Conservation (phyloP, 2,113 vertebrate genomes). For the Thamnaconus septentrionalis region DNA sequence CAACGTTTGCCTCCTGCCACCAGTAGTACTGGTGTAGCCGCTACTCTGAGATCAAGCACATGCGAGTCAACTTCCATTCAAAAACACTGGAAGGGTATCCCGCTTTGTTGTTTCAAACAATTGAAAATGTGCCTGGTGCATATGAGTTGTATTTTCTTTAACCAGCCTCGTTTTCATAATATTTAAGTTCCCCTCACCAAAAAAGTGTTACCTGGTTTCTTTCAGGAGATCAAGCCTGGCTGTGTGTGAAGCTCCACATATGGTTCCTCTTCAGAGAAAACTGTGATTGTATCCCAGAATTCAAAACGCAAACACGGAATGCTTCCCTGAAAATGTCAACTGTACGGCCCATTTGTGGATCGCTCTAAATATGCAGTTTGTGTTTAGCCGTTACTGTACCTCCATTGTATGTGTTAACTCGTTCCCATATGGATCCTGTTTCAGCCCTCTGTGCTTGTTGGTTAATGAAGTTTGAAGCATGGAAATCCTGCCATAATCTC, state of each 20-base stretch:
- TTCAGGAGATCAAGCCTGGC: neutral
- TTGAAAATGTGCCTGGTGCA: neutral
- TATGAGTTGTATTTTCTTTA: neutral
- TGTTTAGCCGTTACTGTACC: slow-evolving; percentile 5
- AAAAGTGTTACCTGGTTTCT: slow-evolving; percentile 5
- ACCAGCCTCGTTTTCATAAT: neutral
- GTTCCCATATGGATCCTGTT: slow-evolving; percentile 29
- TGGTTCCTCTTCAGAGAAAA: slow-evolving; percentile 25
- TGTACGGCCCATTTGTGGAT: slow-evolving; percentile 11
- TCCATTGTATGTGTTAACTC: slow-evolving; percentile 5
- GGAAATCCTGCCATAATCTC: slow-evolving; percentile 66
- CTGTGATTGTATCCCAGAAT: slow-evolving; percentile 15
- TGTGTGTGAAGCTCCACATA: slow-evolving; percentile 2
- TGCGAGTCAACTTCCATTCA: neutral
- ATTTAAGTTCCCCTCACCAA: neutral
- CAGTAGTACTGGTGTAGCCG: too few relatives aligned
- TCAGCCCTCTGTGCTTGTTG: slow-evolving; percentile 8
- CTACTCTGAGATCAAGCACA: too few relatives aligned
- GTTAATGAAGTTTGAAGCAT: slow-evolving; percentile 71
- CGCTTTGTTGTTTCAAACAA: neutral
- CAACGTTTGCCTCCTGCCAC: too few relatives aligned
- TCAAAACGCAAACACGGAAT: slow-evolving; percentile 31
- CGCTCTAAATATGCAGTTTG: neutral
- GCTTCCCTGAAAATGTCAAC: slow-evolving; percentile 16
- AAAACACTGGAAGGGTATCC: neutral